A percentile compares a stretch with the other conserved stretches of the same genome.
Conservation (phyloP, 2,113 vertebrate species). For the Eulacestoma nigropectus region DNA sequence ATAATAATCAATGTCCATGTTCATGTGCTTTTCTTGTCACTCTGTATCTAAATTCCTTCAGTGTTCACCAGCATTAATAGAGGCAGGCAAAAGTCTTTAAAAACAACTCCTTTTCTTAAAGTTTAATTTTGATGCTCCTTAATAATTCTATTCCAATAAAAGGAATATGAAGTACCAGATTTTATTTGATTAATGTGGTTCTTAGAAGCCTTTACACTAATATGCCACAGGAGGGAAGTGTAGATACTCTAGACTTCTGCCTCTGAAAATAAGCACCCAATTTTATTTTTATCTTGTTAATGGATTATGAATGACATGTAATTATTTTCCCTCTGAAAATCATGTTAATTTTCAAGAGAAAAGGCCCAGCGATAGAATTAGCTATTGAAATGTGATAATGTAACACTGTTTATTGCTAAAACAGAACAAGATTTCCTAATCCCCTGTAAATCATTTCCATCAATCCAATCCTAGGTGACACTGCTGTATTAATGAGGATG, state of each 20-base stretch:
- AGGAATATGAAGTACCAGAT: neutral
- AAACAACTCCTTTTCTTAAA: neutral
- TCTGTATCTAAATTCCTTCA: neutral
- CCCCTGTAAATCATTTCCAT: slow-evolving; percentile 36
- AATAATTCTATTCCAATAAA: neutral
- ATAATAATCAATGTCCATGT: neutral
- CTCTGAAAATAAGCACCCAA: slow-evolving; percentile 13
- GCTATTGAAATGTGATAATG: slow-evolving; percentile 56
- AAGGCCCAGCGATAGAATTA: slow-evolving; percentile 44
- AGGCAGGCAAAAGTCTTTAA: neutral
- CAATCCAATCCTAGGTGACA: slow-evolving; percentile 12
- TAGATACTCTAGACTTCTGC: slow-evolving; percentile 24
- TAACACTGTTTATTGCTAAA: slow-evolving; percentile 45
- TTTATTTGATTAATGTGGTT: neutral
- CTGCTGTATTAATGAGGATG: neutral
- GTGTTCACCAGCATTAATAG: neutral
- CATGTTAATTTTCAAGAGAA: slow-evolving; percentile 64
- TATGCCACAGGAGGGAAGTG: slow-evolving; percentile 59
- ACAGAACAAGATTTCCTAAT: slow-evolving; percentile 22
- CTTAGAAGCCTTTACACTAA: slow-evolving; percentile 26
- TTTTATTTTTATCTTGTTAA: slow-evolving; percentile 58
- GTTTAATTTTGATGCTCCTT: neutral
- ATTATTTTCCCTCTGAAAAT: slow-evolving; percentile 49
- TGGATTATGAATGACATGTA: slow-evolving; percentile 65
- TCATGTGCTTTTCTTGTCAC: neutral